phyloP scores from a whole-genome alignment of 2,888 invertebrate genomes.

The Pterostichus niger region DNA sequence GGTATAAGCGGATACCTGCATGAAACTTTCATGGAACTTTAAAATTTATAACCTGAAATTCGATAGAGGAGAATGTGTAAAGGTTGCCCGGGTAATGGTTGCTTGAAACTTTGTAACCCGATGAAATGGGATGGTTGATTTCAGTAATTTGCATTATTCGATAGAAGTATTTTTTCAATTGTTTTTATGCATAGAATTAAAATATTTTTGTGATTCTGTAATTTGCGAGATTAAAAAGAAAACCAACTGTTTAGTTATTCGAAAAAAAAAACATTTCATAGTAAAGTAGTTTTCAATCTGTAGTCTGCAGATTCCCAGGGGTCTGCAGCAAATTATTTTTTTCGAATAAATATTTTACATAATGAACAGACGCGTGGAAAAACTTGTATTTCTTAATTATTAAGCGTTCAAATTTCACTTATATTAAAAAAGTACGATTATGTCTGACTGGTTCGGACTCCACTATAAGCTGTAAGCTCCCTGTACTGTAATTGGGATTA shows the following conservation, averaged over 20 bases:
- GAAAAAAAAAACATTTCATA: too few species aligned
- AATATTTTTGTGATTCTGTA: slow-evolving; percentile 8
- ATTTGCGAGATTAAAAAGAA: neutral
- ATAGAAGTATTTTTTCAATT: slow-evolving; percentile 27
- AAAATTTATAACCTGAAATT: slow-evolving; percentile 56
- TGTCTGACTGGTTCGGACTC: too few species aligned
- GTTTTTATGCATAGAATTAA: slow-evolving; percentile 6
- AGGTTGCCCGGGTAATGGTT: slow-evolving; percentile 37
- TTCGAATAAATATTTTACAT: too few species aligned
- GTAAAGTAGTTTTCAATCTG: too few species aligned
- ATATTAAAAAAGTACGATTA: too few species aligned
- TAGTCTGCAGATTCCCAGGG: too few species aligned
- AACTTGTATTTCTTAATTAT: too few species aligned
- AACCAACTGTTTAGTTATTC: neutral
- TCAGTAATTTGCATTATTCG: slow-evolving; percentile 39
- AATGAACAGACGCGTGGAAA: too few species aligned
- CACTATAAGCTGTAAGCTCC: too few species aligned
- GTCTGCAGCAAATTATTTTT: too few species aligned
- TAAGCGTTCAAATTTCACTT: too few species aligned
- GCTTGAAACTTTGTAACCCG: slow-evolving; percentile 38
- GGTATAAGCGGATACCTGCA: slow-evolving; percentile 54
- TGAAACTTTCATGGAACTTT: slow-evolving; percentile 58
- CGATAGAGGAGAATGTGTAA: slow-evolving; percentile 40
- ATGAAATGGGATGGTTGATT: slow-evolving; percentile 14
- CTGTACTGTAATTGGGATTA: too few species aligned